Evolutionary conservation across 2,888 invertebrate genomes (phyloP), one percentile per base, ranked within the genome.

Genomic region (Uloborus plumipes): DNA sequence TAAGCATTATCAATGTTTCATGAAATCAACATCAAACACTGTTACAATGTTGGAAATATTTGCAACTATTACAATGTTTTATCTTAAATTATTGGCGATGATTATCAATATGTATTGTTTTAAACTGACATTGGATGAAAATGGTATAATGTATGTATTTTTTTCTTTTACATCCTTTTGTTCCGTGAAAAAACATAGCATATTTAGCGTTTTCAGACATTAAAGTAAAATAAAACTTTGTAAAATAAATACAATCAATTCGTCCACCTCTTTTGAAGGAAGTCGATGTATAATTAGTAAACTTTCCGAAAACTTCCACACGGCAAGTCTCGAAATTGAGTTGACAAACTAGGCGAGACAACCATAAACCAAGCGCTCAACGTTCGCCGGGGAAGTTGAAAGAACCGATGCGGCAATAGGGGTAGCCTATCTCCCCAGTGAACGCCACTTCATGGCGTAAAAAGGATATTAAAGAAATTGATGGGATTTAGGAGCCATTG

Each of bases 391-490:
- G 62, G 62, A 61, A 47, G 66, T 62, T 62, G 31, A 71, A 49
- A 31, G 50, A 53, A 65, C 59, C 67, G 79, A 58, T 61, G 71
- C 72, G 61, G 79, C 39, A 39, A 9, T 51, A 62, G 69, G 53
- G 62, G 76, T 51, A 50, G 47, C 26, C 39, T 69, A 69, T 69
- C 77, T 31, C 77, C 70, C 39, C 3, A 39, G 3, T 4, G 39
- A 39, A 39, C 39, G 39, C 39, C 39, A 70, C 77, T 51, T 66
- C 61, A 67, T 69, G 64, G 53, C 69, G 66, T 67, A 73, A 79
- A 79, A 79, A 66, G 73, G 79, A 79, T 72, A 72, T 79, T 66
- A 72, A 73, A 73, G 61, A 53, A 80, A 80, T 73, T 66, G 66
- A 73, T 73, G 47, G 79, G 64, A 67, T 39, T 39, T 39, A 39